A percentile compares a stretch with the other conserved stretches of the same genome.
These are phyloP conservation scores for Bellardia pandia DNA, from an alignment of 2,888 invertebrate genomes.

Conservation along the genomic window DNA sequence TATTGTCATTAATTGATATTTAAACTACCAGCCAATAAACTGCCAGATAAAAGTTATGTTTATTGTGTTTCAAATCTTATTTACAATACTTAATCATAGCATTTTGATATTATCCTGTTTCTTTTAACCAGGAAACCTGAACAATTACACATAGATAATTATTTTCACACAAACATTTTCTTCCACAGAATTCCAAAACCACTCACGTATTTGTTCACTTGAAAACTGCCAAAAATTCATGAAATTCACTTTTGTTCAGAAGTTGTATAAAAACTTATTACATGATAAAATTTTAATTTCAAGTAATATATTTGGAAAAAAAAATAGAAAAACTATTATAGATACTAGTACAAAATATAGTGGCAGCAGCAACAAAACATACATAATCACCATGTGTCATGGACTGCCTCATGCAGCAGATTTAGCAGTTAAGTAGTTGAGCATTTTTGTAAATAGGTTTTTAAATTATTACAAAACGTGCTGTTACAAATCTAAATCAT, in stretches of 20 bases:
- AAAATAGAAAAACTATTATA: constrained; percentile 25
- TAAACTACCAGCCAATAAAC: no score
- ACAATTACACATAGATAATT: no score
- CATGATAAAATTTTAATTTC: constrained; percentile 71
- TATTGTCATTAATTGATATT: no score
- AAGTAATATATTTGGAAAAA: constrained; percentile 56
- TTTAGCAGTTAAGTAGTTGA: constrained; percentile 41
- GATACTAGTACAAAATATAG: neutral
- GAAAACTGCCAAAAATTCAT: constrained; percentile 50
- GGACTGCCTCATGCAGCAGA: constrained; percentile 18
- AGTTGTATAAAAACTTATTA: constrained; percentile 60
- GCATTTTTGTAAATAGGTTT: constrained; percentile 61
- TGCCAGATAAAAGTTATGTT: no score
- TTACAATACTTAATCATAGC: no score
- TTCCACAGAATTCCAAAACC: constrained; percentile 20
- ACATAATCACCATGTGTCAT: constrained; percentile 21
- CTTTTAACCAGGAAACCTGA: no score
- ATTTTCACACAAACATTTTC: neutral
- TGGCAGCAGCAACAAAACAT: constrained; percentile 18
- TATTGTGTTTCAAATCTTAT: no score
- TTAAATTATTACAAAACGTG: constrained; percentile 73
- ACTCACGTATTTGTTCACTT: constrained; percentile 23
- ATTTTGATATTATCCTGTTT: no score
- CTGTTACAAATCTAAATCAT: constrained; percentile 65
- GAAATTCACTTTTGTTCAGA: constrained; percentile 52